These are phyloP conservation scores for Sciaenops ocellatus DNA, from an alignment of 2,797 vertebrate species.

Conservation along the genomic window DNA sequence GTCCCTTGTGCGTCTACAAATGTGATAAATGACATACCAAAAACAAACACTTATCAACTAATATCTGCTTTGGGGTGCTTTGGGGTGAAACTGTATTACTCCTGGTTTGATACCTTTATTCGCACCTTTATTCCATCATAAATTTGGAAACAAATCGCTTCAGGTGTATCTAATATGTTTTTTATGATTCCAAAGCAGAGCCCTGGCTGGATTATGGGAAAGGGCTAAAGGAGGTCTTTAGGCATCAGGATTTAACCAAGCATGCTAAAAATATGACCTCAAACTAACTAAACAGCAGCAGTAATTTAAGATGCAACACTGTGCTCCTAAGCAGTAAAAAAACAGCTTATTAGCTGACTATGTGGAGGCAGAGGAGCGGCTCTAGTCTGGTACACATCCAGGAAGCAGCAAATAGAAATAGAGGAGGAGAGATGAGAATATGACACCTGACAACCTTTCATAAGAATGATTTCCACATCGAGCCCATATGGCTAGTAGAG, in stretches of 20 bases:
- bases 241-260: conserved; percentile 23
- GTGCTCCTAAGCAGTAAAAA: conserved; percentile 21
- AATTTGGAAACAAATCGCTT: conserved; percentile 29
- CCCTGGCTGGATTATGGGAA: conserved; percentile 20
- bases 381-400: conserved; percentile 16
- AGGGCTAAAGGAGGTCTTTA: conserved; percentile 9
- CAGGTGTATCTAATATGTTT: conserved; percentile 31
- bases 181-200: conserved; percentile 12
- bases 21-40: conserved; percentile 34
- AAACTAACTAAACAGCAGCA: conserved; percentile 13
- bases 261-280: conserved; percentile 30
- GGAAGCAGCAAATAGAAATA: conserved; percentile 34
- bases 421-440: conserved; percentile 17
- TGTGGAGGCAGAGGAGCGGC: conserved; percentile 3
- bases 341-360: conserved; percentile 16
- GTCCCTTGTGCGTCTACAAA: conserved; percentile 40
- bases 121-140: conserved; percentile 36
- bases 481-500: conserved; percentile 44
- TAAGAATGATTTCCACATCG: conserved; percentile 30
- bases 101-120: conserved; percentile 33
- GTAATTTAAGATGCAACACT: conserved; percentile 31
- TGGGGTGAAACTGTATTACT: conserved; percentile 8
- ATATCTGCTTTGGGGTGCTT: conserved; percentile 37
- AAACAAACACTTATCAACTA: conserved; percentile 30
- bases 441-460: conserved; percentile 35